Evolutionary conservation across 2,888 invertebrate species (phyloP).

Genomic region (Acheta domesticus): DNA sequence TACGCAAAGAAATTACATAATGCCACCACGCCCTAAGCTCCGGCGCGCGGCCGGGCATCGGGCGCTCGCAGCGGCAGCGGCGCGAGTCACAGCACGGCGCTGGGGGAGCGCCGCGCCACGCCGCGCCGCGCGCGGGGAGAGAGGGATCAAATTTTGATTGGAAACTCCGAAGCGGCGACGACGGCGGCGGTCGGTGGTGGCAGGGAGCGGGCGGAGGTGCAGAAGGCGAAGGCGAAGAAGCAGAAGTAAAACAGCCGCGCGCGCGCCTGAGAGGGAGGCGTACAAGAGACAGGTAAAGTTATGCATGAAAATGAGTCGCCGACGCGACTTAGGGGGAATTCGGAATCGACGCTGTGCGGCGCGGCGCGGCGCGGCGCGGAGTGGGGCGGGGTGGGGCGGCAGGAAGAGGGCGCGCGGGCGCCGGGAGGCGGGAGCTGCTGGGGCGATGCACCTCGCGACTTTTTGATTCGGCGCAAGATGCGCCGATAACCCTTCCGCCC

Average conservation of each 20-base stretch:
- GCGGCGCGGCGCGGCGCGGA: too few species aligned
- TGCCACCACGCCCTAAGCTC: too few species aligned
- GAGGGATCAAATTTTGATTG: slow-evolving; percentile 9
- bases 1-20: too few species aligned
- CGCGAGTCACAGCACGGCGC: too few species aligned
- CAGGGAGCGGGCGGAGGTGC: neutral
- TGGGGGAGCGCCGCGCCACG: too few species aligned
- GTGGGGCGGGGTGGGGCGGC: neutral
- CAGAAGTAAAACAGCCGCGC: neutral
- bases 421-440: neutral
- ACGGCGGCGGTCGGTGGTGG: neutral
- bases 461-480: neutral
- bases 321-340: neutral
- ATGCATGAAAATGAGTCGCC: neutral
- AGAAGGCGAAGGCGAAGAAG: neutral
- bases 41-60: too few species aligned
- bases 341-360: neutral
- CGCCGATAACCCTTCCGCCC: neutral
- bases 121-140: neutral
- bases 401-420: neutral
- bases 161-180: neutral
- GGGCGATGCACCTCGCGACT: neutral
- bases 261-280: neutral
- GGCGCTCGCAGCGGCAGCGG: too few species aligned
- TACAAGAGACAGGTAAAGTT: neutral